Base-by-base conservation (phyloP, 2,113 vertebrate genomes). In the Chionodraco myersi region DNA sequence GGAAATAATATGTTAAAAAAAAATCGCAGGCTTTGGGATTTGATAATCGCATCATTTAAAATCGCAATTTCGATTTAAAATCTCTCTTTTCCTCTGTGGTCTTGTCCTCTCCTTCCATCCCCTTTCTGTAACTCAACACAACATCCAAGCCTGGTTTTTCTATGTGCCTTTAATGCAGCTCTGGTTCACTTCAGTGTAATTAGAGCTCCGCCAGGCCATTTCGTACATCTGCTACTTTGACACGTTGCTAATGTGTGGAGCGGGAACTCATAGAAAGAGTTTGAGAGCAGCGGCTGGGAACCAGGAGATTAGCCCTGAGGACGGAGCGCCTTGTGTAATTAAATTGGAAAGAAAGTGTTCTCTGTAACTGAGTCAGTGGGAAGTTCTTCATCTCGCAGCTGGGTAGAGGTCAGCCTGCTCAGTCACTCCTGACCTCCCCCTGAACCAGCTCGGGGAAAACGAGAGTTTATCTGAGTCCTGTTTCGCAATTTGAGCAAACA, bases 161-260 rank as follows among this genome's bases (percentile, higher is more conserved):
- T 72, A 5, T 51, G n/a, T 49, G n/a, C 12, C 54, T 36, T 60
- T 23, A 66, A 77, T 62, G 69, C 51, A 79, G 67, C 51, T 44
- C 63, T 76, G 83, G 81, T 72, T 34, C 53, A 61, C 64, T 73
- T 84, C 56, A 12, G 56, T 36, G 84, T 64, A 81, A 91, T 88
- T 88, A 88, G 74, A 91, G 74, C 71, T 4, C 61, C 4, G 36
- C 53, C 7, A 30, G 74, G 67, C 68, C 82, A 89, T 85, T 85
- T 88, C 70, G 75, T 83, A 86, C 87, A 76, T 83, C 52, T 53
- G 10, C 18, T 53, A 53, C 52, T 16, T 51, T 51, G 4, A 15
- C 49, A 51, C 16, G 16, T 51, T 51, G 15, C 26, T 30, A 30
- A 30, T 30, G 2, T 30, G 26, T 30, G 26, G 26, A 3, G 2